phyloP scores from a whole-genome alignment of 2,888 invertebrate genomes.

The Lasioglossum oenotherae region DNA sequence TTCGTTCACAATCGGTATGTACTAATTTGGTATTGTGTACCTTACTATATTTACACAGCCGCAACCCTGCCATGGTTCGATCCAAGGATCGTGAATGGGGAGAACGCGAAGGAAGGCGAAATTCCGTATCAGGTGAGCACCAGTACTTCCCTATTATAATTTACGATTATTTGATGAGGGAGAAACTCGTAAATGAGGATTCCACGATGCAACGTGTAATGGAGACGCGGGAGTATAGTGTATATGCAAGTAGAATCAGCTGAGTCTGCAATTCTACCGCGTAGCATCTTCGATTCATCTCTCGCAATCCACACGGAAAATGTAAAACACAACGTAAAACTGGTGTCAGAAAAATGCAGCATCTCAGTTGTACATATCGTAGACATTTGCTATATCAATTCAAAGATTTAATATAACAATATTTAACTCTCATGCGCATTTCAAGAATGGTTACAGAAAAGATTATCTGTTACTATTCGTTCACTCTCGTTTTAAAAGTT shows the following conservation, averaged over 20 bases:
- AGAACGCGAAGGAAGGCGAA: conserved; percentile 71
- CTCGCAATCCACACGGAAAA: not conserved
- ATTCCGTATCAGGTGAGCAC: conserved; percentile 76
- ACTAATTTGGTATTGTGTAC: conserved; percentile 36
- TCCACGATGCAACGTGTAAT: not conserved
- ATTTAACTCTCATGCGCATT: no score
- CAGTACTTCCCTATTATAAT: not conserved
- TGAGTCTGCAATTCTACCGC: not conserved
- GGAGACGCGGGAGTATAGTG: not conserved
- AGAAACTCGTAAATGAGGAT: not conserved
- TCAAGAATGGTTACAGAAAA: no score
- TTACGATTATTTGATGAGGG: not conserved
- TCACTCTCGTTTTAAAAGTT: no score
- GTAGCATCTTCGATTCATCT: not conserved
- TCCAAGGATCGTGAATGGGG: conserved; percentile 71
- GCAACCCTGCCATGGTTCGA: conserved; percentile 26
- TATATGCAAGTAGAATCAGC: not conserved
- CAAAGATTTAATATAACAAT: no score
- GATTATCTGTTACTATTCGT: no score
- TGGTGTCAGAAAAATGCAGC: not conserved
- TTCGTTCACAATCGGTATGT: conserved; percentile 14
- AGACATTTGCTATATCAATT: no score
- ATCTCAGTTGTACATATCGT: no score
- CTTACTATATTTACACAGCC: conserved; percentile 46
- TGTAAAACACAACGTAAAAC: not conserved